phyloP scores from a whole-genome alignment of 2,113 vertebrate genomes.

The Ammospiza nelsoni region DNA sequence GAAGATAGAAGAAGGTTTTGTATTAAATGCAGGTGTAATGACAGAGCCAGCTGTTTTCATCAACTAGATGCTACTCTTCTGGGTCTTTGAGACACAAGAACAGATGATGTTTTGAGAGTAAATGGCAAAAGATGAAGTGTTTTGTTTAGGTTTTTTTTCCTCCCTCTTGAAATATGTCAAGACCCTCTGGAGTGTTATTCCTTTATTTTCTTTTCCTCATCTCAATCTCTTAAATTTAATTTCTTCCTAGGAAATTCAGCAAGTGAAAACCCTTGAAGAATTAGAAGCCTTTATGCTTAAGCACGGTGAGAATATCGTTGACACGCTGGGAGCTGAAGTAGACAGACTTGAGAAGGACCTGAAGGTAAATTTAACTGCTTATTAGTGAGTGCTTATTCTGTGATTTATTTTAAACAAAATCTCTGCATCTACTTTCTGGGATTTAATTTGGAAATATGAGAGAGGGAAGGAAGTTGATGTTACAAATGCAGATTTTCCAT shows the following conservation, averaged over 20 bases:
- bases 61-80: background rate
- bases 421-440: background rate
- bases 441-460: background rate
- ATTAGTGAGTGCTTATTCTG: background rate
- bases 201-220: background rate
- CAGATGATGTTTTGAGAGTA: background rate
- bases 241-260: conserved; percentile 91
- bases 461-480: background rate
- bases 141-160: background rate
- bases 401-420: background rate
- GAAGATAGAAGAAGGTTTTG: background rate
- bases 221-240: conserved; percentile 9
- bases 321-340: conserved; percentile 95
- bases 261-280: conserved; percentile 94
- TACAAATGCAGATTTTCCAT: background rate
- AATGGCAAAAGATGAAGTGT: background rate
- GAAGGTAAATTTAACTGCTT: conserved; percentile 80
- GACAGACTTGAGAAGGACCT: conserved; percentile 96
- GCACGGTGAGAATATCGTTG: conserved; percentile 97
- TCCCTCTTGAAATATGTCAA: background rate
- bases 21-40: background rate
- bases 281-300: conserved; percentile 97
- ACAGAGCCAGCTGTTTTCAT: background rate
- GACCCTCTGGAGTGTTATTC: background rate
- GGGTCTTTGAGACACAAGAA: background rate